A percentile compares a stretch with the other conserved stretches of the same genome.
These are phyloP conservation scores for Nilaparvata lugens DNA, from an alignment of 1,140 invertebrate genomes.

Conservation along the genomic window DNA sequence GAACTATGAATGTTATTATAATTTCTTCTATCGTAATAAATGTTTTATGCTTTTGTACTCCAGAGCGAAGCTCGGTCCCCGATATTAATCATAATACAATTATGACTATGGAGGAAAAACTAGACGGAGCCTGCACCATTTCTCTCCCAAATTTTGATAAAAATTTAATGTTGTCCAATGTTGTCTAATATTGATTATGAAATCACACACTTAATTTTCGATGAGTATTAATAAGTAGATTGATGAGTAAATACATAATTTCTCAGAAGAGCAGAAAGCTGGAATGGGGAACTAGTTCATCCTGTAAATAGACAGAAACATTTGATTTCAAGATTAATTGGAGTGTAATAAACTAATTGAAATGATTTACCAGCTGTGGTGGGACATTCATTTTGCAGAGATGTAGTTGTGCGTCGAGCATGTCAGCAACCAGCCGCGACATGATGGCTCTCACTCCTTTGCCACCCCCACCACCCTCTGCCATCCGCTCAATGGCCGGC, in stretches of 20 bases:
- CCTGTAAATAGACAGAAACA: neutral
- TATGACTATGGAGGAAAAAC: too few species aligned
- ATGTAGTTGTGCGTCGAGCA: slow-evolving; percentile 71
- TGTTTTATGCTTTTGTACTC: too few species aligned
- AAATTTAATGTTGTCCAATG: too few species aligned
- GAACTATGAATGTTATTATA: too few species aligned
- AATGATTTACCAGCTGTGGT: slow-evolving; percentile 51
- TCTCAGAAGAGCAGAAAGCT: neutral
- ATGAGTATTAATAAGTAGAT: too few species aligned
- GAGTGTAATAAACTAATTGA: neutral
- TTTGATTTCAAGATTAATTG: neutral
- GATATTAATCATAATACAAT: too few species aligned
- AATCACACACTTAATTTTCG: too few species aligned
- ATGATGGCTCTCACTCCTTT: slow-evolving; percentile 49
- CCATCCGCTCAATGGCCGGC: slow-evolving; percentile 34
- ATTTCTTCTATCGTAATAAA: too few species aligned
- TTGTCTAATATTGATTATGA: too few species aligned
- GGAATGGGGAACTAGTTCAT: neutral
- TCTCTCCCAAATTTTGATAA: too few species aligned
- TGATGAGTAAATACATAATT: neutral
- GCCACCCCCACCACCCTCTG: neutral
- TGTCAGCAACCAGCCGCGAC: slow-evolving; percentile 73
- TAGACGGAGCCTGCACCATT: too few species aligned
- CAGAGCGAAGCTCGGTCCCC: too few species aligned
- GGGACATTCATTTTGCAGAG: slow-evolving; percentile 58